Percentiles rank a stretch among this genome's conserved stretches.
These are phyloP conservation scores for Coracias cyanogaster DNA, from an alignment of 2,797 vertebrate genomes.

Conservation along the genomic window DNA sequence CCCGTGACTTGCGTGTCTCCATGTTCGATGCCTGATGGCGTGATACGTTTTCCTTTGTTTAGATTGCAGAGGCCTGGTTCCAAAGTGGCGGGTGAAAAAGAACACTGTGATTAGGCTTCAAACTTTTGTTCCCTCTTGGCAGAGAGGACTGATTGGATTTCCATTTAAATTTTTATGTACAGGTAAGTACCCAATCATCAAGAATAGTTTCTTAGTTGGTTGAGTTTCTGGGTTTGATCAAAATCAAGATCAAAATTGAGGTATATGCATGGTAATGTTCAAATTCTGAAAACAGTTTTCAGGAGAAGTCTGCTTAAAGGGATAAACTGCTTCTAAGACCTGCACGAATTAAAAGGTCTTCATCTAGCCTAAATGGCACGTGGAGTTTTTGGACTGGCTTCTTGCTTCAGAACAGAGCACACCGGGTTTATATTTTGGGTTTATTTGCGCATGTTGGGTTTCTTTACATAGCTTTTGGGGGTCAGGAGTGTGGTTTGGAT, in stretches of 20 bases:
- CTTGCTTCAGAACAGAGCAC: background rate
- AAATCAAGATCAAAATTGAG: background rate
- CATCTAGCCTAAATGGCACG: fast-evolving
- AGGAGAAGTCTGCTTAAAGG: background rate
- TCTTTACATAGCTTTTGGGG: background rate
- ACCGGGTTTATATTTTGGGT: fast-evolving
- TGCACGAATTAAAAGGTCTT: background rate
- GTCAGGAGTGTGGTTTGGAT: background rate
- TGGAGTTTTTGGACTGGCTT: background rate
- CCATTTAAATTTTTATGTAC: background rate
- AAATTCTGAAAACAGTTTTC: background rate
- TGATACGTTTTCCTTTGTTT: background rate
- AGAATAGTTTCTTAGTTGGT: background rate
- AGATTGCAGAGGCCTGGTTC: background rate
- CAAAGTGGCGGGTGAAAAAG: background rate
- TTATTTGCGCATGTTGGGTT: background rate
- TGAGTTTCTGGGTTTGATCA: background rate
- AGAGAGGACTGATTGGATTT: background rate
- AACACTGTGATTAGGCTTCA: background rate
- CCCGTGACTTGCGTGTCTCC: background rate
- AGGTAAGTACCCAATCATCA: background rate
- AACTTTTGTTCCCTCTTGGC: background rate
- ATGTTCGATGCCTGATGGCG: background rate
- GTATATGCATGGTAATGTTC: background rate
- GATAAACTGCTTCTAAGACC: background rate